These are phyloP conservation scores for Nebria brevicollis DNA, from an alignment of 2,888 invertebrate genomes.

Conservation along the genomic window DNA sequence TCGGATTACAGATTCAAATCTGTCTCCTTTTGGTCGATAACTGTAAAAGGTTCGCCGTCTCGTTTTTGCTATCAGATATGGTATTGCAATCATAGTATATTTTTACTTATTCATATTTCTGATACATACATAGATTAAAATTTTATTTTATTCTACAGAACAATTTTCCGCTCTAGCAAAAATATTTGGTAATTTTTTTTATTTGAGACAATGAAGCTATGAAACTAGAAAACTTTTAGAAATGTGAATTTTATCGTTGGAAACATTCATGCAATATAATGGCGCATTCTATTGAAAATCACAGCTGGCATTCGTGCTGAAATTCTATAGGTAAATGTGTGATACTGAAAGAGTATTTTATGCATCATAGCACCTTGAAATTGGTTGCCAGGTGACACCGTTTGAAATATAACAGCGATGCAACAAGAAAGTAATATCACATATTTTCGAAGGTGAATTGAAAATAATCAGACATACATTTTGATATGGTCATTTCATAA, in stretches of 20 bases:
- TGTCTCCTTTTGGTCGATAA: slow-evolving; percentile 20
- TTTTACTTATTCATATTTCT: slow-evolving; percentile 2
- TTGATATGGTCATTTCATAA: too few relatives aligned
- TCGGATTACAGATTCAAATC: slow-evolving; percentile 29
- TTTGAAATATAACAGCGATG: neutral
- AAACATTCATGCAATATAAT: too few relatives aligned
- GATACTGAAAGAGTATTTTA: too few relatives aligned
- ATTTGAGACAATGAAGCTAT: too few relatives aligned
- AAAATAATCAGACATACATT: too few relatives aligned
- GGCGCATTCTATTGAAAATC: too few relatives aligned
- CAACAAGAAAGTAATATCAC: neutral
- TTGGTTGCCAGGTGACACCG: neutral
- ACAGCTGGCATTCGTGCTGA: too few relatives aligned
- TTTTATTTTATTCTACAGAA: slow-evolving; percentile 16
- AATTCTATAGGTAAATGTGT: too few relatives aligned
- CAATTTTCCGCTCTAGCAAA: neutral
- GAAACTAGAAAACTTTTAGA: too few relatives aligned
- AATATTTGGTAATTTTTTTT: neutral
- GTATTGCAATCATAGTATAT: neutral
- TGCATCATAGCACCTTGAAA: too few relatives aligned
- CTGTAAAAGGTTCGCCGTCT: neutral
- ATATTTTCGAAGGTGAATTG: too few relatives aligned
- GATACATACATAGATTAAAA: slow-evolving; percentile 11
- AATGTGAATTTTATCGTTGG: too few relatives aligned
- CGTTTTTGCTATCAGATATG: slow-evolving; percentile 1